Evolutionary conservation across 2,797 vertebrate genomes (phyloP), one percentile per base, ranked within the genome.

Genomic region (Enteromius mattozi): DNA sequence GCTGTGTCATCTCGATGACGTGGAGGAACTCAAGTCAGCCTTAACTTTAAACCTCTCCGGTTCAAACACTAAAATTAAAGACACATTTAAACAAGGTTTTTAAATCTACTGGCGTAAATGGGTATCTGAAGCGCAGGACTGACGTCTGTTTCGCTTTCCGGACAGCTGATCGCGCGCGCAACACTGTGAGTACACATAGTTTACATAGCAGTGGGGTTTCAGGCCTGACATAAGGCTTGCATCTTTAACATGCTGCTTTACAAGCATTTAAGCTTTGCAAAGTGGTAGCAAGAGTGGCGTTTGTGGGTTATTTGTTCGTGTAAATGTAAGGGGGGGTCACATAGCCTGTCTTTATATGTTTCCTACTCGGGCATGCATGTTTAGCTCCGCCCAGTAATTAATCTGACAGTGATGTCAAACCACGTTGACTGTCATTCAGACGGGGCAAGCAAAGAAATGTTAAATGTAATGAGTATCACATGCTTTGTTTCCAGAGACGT

Each of bases 111-210:
- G 30, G 5, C 13, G 33, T 61, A n/a, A 75, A 82, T 80, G 85
- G 68, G 16, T 37, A n/a, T 82, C 21, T 68, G 10, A 80, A 51
- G 54, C 12, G 42, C 27, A 19, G 16, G 76, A 30, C 33, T 37
- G 30, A 59, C 77, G 37, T 80, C 49, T 68, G 10, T 21, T 56
- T 80, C 45, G 27, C 59, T 24, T 35, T 51, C 63, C 71, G 21
- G 79, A 80, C 69, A 45, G 66, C 81, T 71, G 78, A 78, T 66
- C 68, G 61, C 61, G 74, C 21, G 45, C 13, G n/a, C 24, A 59
- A 42, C 51, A 71, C 82, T 85, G 88, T 88, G 74, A 89, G 88
- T 88, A 88, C 21, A 61, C 65, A 16, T 40, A 66, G 30, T 56
- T 85, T 81, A 72, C 70, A 75, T 47, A 61, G 16, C n/a, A n/a